phyloP scores from a whole-genome alignment of 2,888 invertebrate genomes.

The Synanthedon andrenaeformis region DNA sequence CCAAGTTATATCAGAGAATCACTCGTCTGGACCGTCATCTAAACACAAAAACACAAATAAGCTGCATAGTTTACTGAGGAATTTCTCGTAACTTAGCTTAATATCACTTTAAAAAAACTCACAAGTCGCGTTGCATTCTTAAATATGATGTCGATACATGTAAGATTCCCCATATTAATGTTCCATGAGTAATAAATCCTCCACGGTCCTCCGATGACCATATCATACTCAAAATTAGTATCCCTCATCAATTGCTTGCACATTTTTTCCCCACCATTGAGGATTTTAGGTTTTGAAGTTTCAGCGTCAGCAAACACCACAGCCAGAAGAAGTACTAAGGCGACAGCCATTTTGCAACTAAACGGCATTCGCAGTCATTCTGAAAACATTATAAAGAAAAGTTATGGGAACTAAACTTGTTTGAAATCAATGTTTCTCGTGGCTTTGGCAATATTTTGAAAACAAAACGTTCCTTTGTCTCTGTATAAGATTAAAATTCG shows the following conservation, averaged over 20 bases:
- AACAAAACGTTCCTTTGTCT: no score
- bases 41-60: no score
- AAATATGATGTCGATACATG: constrained; percentile 39
- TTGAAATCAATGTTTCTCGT: neutral
- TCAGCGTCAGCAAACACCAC: neutral
- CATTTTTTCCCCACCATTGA: constrained; percentile 11
- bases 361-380: neutral
- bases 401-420: neutral
- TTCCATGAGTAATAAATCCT: constrained; percentile 48
- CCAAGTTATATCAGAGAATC: no score
- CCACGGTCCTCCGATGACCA: constrained; percentile 38
- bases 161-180: constrained; percentile 20
- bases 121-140: constrained; percentile 23
- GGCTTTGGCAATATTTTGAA: no score
- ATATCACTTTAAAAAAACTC: no score
- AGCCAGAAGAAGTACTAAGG: neutral
- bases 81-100: no score
- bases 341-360: neutral
- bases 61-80: no score
- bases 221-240: constrained; percentile 39
- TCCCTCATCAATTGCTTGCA: constrained; percentile 26
- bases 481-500: no score
- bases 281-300: neutral
- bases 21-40: no score
- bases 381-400: neutral